Evolutionary conservation across 2,113 vertebrate species (phyloP).

Genomic region (Sapajus apella): DNA sequence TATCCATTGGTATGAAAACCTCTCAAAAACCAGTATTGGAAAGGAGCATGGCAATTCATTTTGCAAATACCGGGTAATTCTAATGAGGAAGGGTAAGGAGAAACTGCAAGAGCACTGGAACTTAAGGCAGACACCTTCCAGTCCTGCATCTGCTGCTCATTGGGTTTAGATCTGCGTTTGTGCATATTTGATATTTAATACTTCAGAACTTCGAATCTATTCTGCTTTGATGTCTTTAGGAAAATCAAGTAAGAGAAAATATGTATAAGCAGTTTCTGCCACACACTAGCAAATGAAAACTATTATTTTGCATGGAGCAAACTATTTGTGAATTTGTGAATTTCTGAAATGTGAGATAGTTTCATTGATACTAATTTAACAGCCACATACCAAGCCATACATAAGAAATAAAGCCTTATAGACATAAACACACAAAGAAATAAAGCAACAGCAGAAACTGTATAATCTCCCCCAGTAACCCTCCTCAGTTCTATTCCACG

Average conservation of each 20-base stretch:
- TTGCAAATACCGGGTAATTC: neutral
- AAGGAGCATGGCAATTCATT: neutral
- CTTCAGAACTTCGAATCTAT: neutral
- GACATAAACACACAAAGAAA: neutral
- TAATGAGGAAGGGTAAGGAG: neutral
- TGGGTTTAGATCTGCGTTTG: neutral
- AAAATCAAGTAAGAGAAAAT: conserved; percentile 22
- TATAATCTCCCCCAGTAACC: neutral
- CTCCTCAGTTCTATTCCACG: neutral
- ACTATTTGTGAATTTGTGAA: conserved; percentile 24
- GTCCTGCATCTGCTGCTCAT: neutral
- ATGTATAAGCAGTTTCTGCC: neutral
- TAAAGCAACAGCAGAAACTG: neutral
- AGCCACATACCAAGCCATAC: neutral
- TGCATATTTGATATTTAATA: neutral
- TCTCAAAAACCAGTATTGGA: neutral
- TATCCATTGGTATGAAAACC: neutral
- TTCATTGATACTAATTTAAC: neutral
- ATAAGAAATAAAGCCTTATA: conserved; percentile 44
- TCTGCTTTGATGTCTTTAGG: conserved; percentile 2
- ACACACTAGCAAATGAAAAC: conserved; percentile 41
- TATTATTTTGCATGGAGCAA: neutral
- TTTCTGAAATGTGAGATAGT: conserved; percentile 35
- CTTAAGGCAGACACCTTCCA: neutral
- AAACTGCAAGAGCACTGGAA: neutral